Base-by-base conservation (phyloP, 1,140 invertebrate genomes). In the Rhysida immarginata region DNA sequence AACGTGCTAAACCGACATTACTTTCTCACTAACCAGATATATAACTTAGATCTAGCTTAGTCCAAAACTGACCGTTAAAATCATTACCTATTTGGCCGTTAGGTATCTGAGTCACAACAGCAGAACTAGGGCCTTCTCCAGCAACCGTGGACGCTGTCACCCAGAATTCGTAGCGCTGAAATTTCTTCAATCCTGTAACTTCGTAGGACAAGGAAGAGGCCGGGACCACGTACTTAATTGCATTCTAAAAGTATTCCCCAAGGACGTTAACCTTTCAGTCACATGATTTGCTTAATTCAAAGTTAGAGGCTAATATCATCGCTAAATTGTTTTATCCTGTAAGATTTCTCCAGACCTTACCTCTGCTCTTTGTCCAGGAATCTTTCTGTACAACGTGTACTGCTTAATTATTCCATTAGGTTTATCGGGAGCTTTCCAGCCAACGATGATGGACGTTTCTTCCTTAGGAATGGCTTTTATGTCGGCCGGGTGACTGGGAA, bases 101-200 rank as follows among this genome's bases (percentile, higher is more conserved):
- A 23, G 87, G 85, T 63, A 84, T 83, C 55, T 89, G 78, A 8
- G 81, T 81, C 35, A 89, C 87, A 52, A 84, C 83, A 63, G 87
- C 85, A 24, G 87, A 91, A 42, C 83, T 78, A 72, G 88, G 84
- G 41, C 90, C 89, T 78, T 94, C 90, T 3, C 90, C 90, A 64
- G 93, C 91, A 57, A 85, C 84, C 0, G 90, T 95, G 46, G 86
- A 88, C 41, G 89, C 89, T 14, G 89, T 93, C 0, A 95, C 88
- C 88, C 89, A 94, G 71, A 95, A 93, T 68, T 93, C 87, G 65
- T 93, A 93, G 55, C 84, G 81, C 49, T 79, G 75, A 62, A 83
- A 83, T 62, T 84, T 80, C 62, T 84, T 84, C 60, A 94, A 69
- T 60, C 85, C 84, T 46, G 82, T 83, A 11, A 88, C 85, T 68